Conservation (phyloP, 2,113 vertebrate species). For the Chaenogobius annularis region DNA sequence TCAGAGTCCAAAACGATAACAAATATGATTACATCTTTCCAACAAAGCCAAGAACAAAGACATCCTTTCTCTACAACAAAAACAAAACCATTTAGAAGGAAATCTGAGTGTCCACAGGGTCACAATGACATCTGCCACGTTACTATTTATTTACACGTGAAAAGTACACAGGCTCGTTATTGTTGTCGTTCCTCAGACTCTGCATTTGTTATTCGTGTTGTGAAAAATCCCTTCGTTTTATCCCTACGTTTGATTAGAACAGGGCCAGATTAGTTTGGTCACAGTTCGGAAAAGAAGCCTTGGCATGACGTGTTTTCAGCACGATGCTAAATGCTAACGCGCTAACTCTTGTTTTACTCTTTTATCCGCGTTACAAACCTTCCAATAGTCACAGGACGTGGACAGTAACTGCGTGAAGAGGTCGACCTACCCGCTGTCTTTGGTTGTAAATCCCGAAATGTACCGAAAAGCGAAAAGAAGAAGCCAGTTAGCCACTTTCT, state of each 20-base stretch:
- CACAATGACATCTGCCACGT: no score
- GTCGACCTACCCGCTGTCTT: conserved; percentile 43
- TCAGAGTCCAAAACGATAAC: no score
- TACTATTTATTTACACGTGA: background rate
- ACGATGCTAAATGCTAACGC: conserved; percentile 34
- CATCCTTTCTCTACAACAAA: no score
- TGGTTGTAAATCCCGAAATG: background rate
- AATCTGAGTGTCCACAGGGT: no score
- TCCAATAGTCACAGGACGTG: fast-evolving
- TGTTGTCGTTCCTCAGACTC: background rate
- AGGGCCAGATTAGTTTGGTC: fast-evolving
- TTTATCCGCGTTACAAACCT: fast-evolving
- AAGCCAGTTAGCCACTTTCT: conserved; percentile 8
- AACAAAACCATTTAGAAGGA: no score
- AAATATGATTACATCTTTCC: no score
- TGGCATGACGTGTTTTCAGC: conserved; percentile 42
- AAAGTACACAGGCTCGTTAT: background rate
- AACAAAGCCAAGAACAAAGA: no score
- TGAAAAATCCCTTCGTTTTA: background rate
- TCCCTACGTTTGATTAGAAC: no score
- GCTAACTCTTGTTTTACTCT: background rate
- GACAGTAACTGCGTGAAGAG: fast-evolving
- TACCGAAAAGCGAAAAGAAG: background rate
- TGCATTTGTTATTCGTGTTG: no score
- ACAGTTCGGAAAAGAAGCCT: background rate